Evolutionary conservation across 2,797 vertebrate genomes (phyloP).

Genomic region (Streptopelia turtur): DNA sequence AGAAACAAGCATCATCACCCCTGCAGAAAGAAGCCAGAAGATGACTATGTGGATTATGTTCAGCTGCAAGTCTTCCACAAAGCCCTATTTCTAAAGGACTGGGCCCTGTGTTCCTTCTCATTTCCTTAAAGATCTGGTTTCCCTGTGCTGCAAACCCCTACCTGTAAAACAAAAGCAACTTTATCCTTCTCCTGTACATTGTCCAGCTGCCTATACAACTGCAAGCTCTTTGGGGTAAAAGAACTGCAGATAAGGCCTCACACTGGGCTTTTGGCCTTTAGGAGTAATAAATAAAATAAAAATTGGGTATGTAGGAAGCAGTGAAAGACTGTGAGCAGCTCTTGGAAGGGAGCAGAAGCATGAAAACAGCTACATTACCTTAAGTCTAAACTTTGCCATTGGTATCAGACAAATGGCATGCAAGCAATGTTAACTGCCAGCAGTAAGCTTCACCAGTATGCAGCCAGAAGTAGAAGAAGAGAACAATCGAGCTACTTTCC

Average conservation of each 20-base stretch:
- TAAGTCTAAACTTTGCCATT: not conserved
- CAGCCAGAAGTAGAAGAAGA: not conserved
- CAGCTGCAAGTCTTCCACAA: not conserved
- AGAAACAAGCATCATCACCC: not conserved
- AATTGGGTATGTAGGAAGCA: fast-evolving
- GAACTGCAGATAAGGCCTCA: not conserved
- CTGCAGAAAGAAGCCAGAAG: not conserved
- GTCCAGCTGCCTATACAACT: not conserved
- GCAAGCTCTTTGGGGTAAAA: not conserved
- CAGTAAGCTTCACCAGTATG: not conserved
- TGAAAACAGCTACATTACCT: not conserved
- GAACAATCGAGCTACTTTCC: not conserved
- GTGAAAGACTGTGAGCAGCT: not conserved
- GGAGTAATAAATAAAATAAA: not conserved
- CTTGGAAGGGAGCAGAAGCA: not conserved
- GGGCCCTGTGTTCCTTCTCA: not conserved
- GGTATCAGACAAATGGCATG: conserved; percentile 18
- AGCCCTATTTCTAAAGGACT: not conserved
- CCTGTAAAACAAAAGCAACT: not conserved
- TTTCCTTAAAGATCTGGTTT: not conserved
- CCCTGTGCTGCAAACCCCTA: not conserved
- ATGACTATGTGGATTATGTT: not conserved
- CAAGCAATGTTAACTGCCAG: not conserved
- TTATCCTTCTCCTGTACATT: not conserved
- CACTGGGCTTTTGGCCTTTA: not conserved